Evolutionary conservation across 2,797 vertebrate genomes (phyloP).

Genomic region (Rhodeus uyekii): DNA sequence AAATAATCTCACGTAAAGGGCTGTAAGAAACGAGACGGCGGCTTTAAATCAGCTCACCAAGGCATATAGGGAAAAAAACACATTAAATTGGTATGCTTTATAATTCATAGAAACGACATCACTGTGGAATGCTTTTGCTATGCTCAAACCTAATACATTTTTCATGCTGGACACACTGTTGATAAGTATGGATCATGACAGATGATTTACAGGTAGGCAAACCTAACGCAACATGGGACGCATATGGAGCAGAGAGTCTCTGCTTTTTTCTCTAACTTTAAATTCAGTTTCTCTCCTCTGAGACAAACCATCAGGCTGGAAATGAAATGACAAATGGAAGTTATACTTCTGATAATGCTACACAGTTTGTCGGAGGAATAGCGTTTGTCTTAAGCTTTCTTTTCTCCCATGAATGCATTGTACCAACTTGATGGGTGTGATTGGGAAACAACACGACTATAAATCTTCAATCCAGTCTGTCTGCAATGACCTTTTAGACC

Average conservation of each 20-base stretch:
- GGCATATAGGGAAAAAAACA: constrained; percentile 40
- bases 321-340: constrained; percentile 38
- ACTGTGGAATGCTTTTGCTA: constrained; percentile 44
- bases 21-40: constrained; percentile 27
- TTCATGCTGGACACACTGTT: constrained; percentile 18
- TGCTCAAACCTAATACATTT: constrained; percentile 45
- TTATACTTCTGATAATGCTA: constrained; percentile 46
- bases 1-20: constrained; percentile 48
- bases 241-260: background rate
- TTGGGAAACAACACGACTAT: constrained; percentile 38
- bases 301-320: background rate
- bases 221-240: constrained; percentile 31
- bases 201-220: constrained; percentile 50
- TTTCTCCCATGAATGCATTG: constrained; percentile 36
- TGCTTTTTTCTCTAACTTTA: background rate
- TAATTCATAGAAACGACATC: constrained; percentile 40
- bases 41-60: constrained; percentile 48
- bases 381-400: constrained; percentile 28
- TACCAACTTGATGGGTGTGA: constrained; percentile 49
- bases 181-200: constrained; percentile 43
- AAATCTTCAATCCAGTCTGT: constrained; percentile 54
- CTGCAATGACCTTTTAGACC: constrained; percentile 27
- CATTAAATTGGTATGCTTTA: constrained; percentile 40
- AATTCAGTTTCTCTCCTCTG: constrained; percentile 23
- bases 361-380: constrained; percentile 11